Percentiles rank a stretch among this genome's conserved stretches.
Evolutionary conservation across 2,113 vertebrate species (phyloP).

Genomic region (Trinectes maculatus): DNA sequence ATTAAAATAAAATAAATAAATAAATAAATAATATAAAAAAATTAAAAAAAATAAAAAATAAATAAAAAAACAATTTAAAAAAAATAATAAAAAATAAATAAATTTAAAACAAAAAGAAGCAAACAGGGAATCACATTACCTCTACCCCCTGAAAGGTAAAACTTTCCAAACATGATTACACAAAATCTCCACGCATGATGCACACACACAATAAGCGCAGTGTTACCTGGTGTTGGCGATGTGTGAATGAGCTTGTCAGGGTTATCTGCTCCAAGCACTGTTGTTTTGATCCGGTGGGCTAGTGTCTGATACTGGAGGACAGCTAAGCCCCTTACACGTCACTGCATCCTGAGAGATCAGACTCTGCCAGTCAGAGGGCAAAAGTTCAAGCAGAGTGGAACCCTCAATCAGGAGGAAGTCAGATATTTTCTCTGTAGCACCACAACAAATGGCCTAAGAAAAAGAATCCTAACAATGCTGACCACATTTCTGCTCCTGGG

Average conservation of each 20-base stretch:
- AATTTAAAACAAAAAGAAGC: too few species aligned
- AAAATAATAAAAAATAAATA: too few species aligned
- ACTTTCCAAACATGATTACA: slow-evolving; percentile 23
- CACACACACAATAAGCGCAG: background rate
- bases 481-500: background rate
- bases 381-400: slow-evolving; percentile 35
- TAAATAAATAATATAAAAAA: too few species aligned
- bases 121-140: slow-evolving; percentile 71
- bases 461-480: background rate
- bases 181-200: slow-evolving; percentile 25
- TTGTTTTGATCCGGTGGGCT: slow-evolving; percentile 76
- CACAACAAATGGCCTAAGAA: background rate
- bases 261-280: slow-evolving; percentile 76
- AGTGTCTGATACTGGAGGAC: slow-evolving; percentile 71
- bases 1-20: too few species aligned
- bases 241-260: slow-evolving; percentile 51
- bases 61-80: too few species aligned
- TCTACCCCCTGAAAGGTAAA: slow-evolving; percentile 51
- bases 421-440: background rate
- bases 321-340: background rate
- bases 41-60: too few species aligned
- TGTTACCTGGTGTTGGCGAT: slow-evolving; percentile 67
- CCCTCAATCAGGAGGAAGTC: slow-evolving; percentile 7
- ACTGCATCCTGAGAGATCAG: slow-evolving; percentile 34
- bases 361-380: slow-evolving; percentile 57